Conservation (phyloP, 2,888 invertebrate species). For the Dolomedes plantarius region DNA sequence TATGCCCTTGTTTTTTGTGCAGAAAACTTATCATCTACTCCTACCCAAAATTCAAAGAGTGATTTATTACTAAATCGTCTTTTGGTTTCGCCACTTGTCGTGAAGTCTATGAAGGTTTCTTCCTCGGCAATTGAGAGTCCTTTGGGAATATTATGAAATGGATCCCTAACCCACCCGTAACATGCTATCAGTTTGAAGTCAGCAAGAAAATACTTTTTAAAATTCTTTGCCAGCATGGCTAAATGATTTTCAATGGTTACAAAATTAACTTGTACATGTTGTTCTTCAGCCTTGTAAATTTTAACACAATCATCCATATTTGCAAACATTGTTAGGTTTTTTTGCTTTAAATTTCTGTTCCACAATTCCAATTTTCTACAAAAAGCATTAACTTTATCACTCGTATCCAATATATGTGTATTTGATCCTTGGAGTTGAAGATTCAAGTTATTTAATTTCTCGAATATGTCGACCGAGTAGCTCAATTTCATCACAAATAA, state of each 20-base stretch:
- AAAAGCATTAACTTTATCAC: constrained; percentile 50
- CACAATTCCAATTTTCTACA: constrained; percentile 52
- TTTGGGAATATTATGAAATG: constrained; percentile 38
- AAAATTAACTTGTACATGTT: constrained; percentile 18
- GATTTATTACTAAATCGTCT: background rate
- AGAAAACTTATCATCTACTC: no score
- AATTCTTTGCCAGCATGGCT: background rate
- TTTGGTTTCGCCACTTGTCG: background rate
- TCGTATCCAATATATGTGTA: constrained; percentile 35
- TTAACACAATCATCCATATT: constrained; percentile 24
- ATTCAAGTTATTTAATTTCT: constrained; percentile 52
- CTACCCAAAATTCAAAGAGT: no score
- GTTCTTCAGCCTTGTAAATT: constrained; percentile 12
- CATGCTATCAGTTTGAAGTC: constrained; percentile 30
- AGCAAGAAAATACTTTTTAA: constrained; percentile 28
- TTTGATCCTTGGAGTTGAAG: constrained; percentile 44
- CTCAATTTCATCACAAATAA: constrained; percentile 55
- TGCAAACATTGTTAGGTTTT: constrained; percentile 43
- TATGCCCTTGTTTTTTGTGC: no score
- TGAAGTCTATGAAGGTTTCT: background rate
- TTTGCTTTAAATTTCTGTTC: constrained; percentile 53
- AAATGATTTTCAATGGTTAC: background rate
- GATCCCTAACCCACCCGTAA: constrained; percentile 46
- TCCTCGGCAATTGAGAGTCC: constrained; percentile 29
- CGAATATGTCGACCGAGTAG: constrained; percentile 55